Evolutionary conservation across 2,113 vertebrate species (phyloP).

Genomic region (Kryptolebias marmoratus): DNA sequence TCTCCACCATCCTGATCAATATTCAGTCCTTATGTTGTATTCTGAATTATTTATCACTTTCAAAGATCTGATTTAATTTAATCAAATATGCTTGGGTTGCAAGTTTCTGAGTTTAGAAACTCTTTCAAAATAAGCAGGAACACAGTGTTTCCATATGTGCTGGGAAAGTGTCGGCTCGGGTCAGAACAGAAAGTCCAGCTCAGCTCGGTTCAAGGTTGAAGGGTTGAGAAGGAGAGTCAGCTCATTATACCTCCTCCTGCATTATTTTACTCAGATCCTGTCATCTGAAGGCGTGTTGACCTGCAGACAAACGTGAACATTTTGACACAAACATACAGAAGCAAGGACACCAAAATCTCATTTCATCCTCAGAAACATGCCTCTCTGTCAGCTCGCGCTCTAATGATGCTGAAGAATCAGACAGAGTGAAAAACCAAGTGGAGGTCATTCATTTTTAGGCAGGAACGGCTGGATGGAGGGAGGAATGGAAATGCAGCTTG

Average conservation of each 20-base stretch:
- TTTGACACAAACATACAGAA: conserved; percentile 16
- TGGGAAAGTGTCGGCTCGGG: conserved; percentile 7
- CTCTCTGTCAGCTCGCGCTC: conserved; percentile 60
- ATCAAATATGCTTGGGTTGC: neutral
- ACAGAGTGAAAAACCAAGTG: conserved; percentile 51
- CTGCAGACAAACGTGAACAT: conserved; percentile 8
- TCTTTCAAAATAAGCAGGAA: neutral
- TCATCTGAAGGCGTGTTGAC: conserved; percentile 22
- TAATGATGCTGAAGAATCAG: conserved; percentile 57
- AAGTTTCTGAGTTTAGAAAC: neutral
- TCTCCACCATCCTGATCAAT: neutral
- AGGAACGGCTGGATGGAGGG: neutral
- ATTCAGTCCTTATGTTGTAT: neutral
- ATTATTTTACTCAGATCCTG: conserved; percentile 45
- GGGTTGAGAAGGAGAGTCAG: conserved; percentile 42
- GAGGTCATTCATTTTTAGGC: conserved; percentile 57
- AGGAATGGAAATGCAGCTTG: conserved; percentile 49
- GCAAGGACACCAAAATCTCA: conserved; percentile 37
- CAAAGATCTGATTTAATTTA: neutral
- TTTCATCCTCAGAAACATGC: conserved; percentile 32
- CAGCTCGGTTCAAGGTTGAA: conserved; percentile 60
- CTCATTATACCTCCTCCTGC: conserved; percentile 41
- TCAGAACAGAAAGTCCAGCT: conserved; percentile 14
- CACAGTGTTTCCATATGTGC: neutral
- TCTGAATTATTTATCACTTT: neutral